Percentiles rank a stretch among this genome's conserved stretches.
These are phyloP conservation scores for Byasa hedistus DNA, from an alignment of 2,888 invertebrate genomes.

Conservation along the genomic window DNA sequence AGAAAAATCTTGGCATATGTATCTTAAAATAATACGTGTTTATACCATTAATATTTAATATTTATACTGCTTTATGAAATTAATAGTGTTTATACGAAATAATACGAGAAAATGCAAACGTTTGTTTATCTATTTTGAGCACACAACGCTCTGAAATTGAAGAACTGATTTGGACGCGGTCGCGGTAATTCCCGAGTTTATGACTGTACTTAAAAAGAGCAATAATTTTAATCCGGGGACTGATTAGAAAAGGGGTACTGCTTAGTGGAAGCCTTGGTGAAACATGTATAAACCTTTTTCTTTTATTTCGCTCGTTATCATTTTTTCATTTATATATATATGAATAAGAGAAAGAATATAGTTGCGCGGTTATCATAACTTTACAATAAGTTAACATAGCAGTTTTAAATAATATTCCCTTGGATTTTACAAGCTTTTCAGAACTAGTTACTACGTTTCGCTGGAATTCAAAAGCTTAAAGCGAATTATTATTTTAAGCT, in stretches of 20 bases:
- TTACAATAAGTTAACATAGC: neutral
- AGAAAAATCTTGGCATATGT: too few relatives aligned
- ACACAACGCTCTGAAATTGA: neutral
- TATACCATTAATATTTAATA: too few relatives aligned
- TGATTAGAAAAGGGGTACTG: neutral
- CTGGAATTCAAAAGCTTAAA: neutral
- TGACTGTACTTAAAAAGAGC: neutral
- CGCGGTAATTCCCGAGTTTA: neutral
- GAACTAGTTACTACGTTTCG: neutral
- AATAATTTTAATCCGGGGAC: neutral
- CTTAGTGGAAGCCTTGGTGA: neutral
- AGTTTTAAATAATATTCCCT: neutral
- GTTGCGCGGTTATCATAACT: neutral
- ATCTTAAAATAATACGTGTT: too few relatives aligned
- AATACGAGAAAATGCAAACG: too few relatives aligned
- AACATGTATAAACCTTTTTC: neutral
- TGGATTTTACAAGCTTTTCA: neutral
- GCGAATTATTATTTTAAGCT: neutral
- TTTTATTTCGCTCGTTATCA: too few relatives aligned
- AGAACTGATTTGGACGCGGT: neutral
- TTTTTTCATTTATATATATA: too few relatives aligned
- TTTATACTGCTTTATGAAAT: too few relatives aligned
- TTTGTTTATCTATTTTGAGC: neutral
- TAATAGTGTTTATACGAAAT: too few relatives aligned
- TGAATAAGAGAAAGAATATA: too few relatives aligned